Percentiles rank a stretch among this genome's conserved stretches.
Evolutionary conservation across 2,888 invertebrate genomes (phyloP).

Genomic region (Camponotus fellah): DNA sequence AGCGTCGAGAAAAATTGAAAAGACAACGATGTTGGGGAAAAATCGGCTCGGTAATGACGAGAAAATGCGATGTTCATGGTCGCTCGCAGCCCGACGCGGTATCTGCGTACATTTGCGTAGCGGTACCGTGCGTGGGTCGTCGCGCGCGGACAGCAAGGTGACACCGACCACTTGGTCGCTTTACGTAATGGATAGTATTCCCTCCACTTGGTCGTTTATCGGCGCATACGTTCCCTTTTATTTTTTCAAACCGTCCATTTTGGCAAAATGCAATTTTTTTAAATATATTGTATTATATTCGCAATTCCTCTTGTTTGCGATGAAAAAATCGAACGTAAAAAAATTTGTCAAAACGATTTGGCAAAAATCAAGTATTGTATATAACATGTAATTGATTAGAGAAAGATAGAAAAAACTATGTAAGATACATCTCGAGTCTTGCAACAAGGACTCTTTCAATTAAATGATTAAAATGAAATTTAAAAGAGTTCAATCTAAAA

Average conservation of each 20-base stretch:
- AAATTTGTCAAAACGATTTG: not conserved
- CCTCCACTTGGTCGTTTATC: constrained; percentile 8
- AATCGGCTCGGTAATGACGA: not conserved
- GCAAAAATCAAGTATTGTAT: not conserved
- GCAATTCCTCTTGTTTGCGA: not conserved
- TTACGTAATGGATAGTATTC: constrained; percentile 71
- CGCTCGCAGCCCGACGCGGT: constrained; percentile 19
- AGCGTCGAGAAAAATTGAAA: not conserved
- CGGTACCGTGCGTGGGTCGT: constrained; percentile 81
- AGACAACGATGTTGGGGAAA: too few relatives aligned
- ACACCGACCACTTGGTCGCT: constrained; percentile 73
- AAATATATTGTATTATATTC: not conserved
- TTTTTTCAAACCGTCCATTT: not conserved
- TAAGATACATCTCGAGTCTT: not conserved
- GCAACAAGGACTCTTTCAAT: not conserved
- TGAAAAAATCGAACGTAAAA: not conserved
- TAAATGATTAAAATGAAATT: too few relatives aligned
- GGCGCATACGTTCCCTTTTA: constrained; percentile 7
- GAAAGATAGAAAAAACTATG: not conserved
- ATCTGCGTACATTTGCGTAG: constrained; percentile 76
- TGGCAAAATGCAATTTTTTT: not conserved
- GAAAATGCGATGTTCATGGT: constrained; percentile 14
- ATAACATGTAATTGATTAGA: not conserved
- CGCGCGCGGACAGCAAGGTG: constrained; percentile 77
- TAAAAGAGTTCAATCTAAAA: not conserved